Base-by-base conservation (phyloP, 2,888 invertebrate species). In the Drosophila mulleri region DNA sequence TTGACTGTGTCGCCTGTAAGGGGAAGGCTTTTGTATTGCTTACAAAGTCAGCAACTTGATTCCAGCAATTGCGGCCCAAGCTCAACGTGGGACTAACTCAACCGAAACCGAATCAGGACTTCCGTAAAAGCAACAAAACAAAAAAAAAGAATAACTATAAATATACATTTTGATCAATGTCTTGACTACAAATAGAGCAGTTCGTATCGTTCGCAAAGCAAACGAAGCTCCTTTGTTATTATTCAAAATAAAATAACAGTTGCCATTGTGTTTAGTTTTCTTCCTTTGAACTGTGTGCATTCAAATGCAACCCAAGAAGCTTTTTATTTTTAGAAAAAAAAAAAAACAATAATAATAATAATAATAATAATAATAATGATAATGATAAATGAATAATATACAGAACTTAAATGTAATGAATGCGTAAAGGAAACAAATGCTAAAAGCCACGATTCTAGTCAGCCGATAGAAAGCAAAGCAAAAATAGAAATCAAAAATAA, bases 1-100 rank as follows among this genome's bases (percentile, higher is more conserved):
- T 92, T 92, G 92, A 93, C 92, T 92, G 92, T 92, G 92, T 93
- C 90, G 93, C 93, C 92, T 89, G 89, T 80, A 75, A 71, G 83
- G 75, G 87, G 86, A 84, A 74, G 90, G 90, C 91, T 90, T 92
- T 83, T 82, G 91, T 83, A 89, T 76, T 86, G 88, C 84, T 84
- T 75, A 76, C 78, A 74, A 92, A 92, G 92, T 92, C 92, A 92
- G 92, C 92, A 92, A 92, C 92, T 92, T 93, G 92, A 92, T 92
- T 92, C 93, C 92, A 92, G 92, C 93, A 92, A 92, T 88, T 91
- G 92, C 93, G 86, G 90, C 91, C 66, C 81, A 70, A 72, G 54
- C 59, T 77, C 82, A 75, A 72, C 82, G 53, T 50, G 61, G 41
- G 26, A 82, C 82, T 67, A 76, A 67, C 66, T 72, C 54, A 48